These are phyloP conservation scores for Stramonita haemastoma DNA, from an alignment of 2,888 invertebrate species.

Conservation along the genomic window DNA sequence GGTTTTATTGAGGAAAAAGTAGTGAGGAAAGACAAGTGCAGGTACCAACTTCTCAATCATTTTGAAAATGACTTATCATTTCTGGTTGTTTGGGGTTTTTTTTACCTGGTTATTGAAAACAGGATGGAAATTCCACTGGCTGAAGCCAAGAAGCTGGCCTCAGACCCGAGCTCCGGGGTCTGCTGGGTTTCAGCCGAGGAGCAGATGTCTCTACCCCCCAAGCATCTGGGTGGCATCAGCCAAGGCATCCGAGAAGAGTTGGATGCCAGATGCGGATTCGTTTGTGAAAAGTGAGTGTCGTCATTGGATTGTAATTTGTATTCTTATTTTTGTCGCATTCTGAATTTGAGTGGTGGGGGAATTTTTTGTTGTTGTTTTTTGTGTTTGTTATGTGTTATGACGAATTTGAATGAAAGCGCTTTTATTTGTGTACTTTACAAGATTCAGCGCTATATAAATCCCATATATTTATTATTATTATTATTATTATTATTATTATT, in stretches of 20 bases:
- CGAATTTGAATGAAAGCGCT: no score
- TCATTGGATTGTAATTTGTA: background rate
- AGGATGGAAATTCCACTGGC: conserved; percentile 42
- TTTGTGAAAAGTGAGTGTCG: conserved; percentile 53
- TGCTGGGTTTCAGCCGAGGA: conserved; percentile 46
- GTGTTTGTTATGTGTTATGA: no score
- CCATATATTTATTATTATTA: no score
- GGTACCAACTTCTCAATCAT: no score
- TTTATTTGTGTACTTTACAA: no score
- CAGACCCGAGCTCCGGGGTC: conserved; percentile 54
- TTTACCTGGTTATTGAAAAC: no score
- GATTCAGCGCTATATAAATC: no score
- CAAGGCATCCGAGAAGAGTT: conserved; percentile 56
- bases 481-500: no score
- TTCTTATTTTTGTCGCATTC: background rate
- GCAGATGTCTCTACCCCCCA: conserved; percentile 56
- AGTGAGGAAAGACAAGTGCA: no score
- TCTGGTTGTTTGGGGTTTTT: no score
- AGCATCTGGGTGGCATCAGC: conserved; percentile 53
- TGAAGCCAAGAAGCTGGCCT: conserved; percentile 47
- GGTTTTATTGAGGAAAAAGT: no score
- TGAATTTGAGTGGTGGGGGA: background rate
- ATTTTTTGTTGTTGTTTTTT: background rate
- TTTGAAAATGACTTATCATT: no score
- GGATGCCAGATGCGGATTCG: conserved; percentile 50